A percentile compares a stretch with the other conserved stretches of the same genome.
Conservation (phyloP, 2,888 invertebrate genomes). For the Chloroclysta siterata region DNA sequence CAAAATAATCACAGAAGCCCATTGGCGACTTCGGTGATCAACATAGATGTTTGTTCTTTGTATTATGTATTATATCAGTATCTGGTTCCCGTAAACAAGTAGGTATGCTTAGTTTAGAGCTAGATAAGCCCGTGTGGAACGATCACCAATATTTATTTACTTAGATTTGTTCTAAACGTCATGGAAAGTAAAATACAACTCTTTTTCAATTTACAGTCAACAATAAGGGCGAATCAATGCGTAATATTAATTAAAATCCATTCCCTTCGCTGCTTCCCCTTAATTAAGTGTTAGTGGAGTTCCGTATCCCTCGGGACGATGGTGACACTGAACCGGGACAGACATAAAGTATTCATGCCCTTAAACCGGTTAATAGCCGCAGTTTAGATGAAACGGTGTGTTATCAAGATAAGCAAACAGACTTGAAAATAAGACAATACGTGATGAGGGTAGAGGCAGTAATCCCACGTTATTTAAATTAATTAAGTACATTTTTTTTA, state of each 20-base stretch:
- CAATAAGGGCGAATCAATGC: conserved; percentile 63
- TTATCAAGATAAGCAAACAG: conserved; percentile 12
- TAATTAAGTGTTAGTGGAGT: conserved; percentile 81
- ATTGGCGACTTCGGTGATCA: no score
- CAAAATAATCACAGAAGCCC: no score
- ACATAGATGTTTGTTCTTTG: no score
- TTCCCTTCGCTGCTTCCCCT: conserved; percentile 69
- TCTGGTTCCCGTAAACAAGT: no score
- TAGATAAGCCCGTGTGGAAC: no score
- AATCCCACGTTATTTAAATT: not conserved
- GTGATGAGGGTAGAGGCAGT: not conserved
- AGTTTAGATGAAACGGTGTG: conserved; percentile 58
- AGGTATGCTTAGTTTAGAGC: no score
- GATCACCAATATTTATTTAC: no score
- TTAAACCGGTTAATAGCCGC: conserved; percentile 74
- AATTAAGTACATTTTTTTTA: no score
- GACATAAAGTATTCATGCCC: conserved; percentile 76
- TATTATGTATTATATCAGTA: no score
- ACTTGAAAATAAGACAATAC: not conserved
- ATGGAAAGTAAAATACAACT: conserved; percentile 20
- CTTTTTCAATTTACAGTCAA: conserved; percentile 57
- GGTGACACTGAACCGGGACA: conserved; percentile 69
- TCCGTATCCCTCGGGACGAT: conserved; percentile 65
- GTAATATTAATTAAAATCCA: conserved; percentile 78
- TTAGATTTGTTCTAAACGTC: no score